phyloP scores from a whole-genome alignment of 92 coral and sea anemone species.

The Ricordea florida region DNA sequence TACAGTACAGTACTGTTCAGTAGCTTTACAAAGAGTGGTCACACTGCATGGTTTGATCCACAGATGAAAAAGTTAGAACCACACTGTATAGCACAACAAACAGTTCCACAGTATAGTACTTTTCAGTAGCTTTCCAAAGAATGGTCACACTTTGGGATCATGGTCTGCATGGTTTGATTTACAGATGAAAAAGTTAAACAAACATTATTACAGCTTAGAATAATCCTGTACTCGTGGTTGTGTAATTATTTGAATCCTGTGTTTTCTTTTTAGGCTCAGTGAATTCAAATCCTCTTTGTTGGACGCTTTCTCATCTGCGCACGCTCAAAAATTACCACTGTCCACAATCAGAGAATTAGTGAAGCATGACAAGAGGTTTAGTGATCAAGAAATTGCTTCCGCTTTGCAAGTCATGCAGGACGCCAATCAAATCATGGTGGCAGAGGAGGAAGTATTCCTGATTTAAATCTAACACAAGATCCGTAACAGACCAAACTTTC shows the following conservation, averaged over 20 bases:
- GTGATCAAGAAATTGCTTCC: slow-evolving; percentile 70
- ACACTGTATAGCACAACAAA: no score
- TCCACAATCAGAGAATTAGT: slow-evolving; percentile 67
- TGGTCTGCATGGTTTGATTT: no score
- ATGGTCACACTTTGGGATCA: no score
- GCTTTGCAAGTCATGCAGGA: slow-evolving; percentile 88
- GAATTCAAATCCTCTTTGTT: slow-evolving; percentile 77
- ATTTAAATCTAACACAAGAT: no score
- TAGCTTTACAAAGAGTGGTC: no score
- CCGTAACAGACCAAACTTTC: no score
- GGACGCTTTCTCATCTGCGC: slow-evolving; percentile 79
- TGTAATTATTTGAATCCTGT: not conserved
- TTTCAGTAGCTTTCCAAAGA: no score
- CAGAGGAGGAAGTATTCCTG: slow-evolving; percentile 74
- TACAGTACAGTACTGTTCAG: no score
- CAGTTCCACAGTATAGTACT: no score
- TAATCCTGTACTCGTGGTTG: not conserved
- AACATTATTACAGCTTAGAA: not conserved
- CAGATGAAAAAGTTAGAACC: no score
- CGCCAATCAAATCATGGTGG: slow-evolving; percentile 85
- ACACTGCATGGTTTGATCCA: no score
- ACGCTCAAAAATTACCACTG: slow-evolving; percentile 81
- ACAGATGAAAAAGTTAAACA: no score
- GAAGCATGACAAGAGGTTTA: slow-evolving; percentile 60
- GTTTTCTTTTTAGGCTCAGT: slow-evolving; percentile 45